Base-by-base conservation (phyloP, 2,888 invertebrate genomes). In the Drosophila setosimentum region DNA sequence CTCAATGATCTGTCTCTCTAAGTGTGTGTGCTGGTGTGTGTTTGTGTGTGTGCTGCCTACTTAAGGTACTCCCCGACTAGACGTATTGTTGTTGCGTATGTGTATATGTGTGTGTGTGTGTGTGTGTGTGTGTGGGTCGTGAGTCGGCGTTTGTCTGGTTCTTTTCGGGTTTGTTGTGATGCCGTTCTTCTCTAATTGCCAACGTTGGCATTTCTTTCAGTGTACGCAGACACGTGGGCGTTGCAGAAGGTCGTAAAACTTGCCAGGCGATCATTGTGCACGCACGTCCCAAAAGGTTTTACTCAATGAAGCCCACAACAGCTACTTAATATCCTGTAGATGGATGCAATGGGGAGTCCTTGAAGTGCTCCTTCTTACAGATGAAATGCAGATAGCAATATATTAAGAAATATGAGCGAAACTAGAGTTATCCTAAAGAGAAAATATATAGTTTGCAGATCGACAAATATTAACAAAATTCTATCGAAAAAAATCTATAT, bases 201-300 rank as follows among this genome's bases (percentile, higher is more conserved):
- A 54, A 57, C 57, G 37, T 27, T 49, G 37, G 69, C 62, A 76
- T 87, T 90, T 87, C 71, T 69, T 73, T 79, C 87, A 84, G 85
- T 87, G 91, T 87, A 83, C 66, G 68, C 67, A 67, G 71, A 58
- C 40, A 45, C 68, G 91, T 90, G 80, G 91, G 87, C 85, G 87
- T 87, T 67, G 68, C 71, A 80, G 87, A 87, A 87, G 87, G 87
- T 87, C 87, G 88, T 87, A 91, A 91, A 87, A 78, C 73, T 77
- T 63, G 73, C 78, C 29, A 69, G 67, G 73, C 21, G 87, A 73
- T 74, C 79, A 89, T 83, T 89, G 89, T 75, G 82, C 81, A 86
- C 87, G 89, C 85, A 83, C 73, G 75, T 83, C 72, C 71, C 84
- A 33, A 89, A 83, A 89, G 78, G 76, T 89, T 89, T 76, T 78